Percentiles rank a stretch among this genome's conserved stretches.
These are phyloP conservation scores for Trogon surrucura DNA, from an alignment of 2,113 vertebrate species.

Conservation along the genomic window DNA sequence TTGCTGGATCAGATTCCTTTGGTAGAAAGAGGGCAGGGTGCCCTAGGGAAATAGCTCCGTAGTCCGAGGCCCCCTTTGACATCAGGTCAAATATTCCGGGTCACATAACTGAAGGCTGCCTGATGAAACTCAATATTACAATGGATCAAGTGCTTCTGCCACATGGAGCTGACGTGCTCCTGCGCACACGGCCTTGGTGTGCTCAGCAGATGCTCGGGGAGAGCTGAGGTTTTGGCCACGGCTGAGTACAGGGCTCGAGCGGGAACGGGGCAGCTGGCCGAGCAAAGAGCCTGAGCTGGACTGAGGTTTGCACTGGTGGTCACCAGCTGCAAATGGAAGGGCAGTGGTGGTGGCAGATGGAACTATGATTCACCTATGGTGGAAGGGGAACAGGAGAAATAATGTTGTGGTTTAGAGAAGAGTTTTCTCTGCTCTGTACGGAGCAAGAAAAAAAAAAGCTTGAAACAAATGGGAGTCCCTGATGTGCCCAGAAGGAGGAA, in stretches of 20 bases:
- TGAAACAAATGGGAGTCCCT: background rate
- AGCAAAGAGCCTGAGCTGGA: background rate
- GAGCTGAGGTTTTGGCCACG: background rate
- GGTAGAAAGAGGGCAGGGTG: conserved; percentile 41
- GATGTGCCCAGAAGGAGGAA: background rate
- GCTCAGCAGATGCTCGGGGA: conserved; percentile 35
- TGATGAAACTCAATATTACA: conserved; percentile 62
- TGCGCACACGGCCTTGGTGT: background rate
- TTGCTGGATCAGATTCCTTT: conserved; percentile 63
- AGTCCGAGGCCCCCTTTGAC: conserved; percentile 46
- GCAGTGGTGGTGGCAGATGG: background rate
- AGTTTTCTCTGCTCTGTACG: background rate
- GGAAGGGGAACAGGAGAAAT: background rate
- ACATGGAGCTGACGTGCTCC: conserved; percentile 33
- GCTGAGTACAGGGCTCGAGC: background rate
- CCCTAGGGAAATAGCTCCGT: conserved; percentile 43
- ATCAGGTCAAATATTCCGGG: conserved; percentile 68
- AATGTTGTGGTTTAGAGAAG: background rate
- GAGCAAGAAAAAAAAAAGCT: background rate
- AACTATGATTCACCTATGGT: background rate
- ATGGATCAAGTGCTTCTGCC: conserved; percentile 44
- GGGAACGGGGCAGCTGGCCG: background rate
- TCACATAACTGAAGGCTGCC: conserved; percentile 59
- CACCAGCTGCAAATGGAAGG: background rate
- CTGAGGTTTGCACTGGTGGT: background rate